Conservation (phyloP, 2,797 vertebrate species). For the Microctenopoma lineatum region DNA sequence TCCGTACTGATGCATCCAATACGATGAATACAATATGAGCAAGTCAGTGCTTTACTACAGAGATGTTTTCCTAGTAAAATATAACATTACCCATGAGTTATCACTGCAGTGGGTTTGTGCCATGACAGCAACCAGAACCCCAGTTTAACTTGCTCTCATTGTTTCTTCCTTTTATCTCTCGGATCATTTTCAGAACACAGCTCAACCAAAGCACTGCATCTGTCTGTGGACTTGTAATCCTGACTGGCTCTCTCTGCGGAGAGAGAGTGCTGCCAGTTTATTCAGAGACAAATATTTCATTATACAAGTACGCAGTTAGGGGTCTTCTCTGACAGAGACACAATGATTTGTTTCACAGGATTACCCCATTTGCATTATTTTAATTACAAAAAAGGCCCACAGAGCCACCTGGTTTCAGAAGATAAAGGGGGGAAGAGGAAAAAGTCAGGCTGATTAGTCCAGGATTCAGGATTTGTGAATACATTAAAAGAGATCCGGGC, state of each 20-base stretch:
- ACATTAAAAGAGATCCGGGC: slow-evolving; percentile 58
- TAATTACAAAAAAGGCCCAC: slow-evolving; percentile 76
- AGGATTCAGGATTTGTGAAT: slow-evolving; percentile 56
- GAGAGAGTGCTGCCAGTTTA: slow-evolving; percentile 41
- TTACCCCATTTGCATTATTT: slow-evolving; percentile 82
- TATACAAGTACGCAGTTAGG: slow-evolving; percentile 51
- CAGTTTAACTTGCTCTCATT: slow-evolving; percentile 13
- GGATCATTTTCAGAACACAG: slow-evolving; percentile 57
- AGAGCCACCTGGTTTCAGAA: slow-evolving; percentile 77
- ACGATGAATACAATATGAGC: not conserved
- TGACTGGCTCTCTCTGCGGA: slow-evolving; percentile 26
- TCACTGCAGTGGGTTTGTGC: not conserved
- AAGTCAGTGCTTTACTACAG: not conserved
- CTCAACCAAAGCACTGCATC: slow-evolving; percentile 25
- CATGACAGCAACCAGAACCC: slow-evolving; percentile 2
- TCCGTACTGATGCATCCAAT: too few relatives aligned
- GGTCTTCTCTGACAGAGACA: slow-evolving; percentile 65
- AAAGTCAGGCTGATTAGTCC: slow-evolving; percentile 53
- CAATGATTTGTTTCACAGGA: slow-evolving; percentile 72
- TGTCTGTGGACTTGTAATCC: slow-evolving; percentile 43
- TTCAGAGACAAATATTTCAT: slow-evolving; percentile 61
- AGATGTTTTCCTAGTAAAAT: slow-evolving; percentile 5
- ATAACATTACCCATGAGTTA: not conserved
- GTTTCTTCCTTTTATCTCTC: slow-evolving; percentile 39
- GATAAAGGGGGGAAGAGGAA: slow-evolving; percentile 69